phyloP scores from a whole-genome alignment of 2,888 invertebrate species.

The Drosophila ustulata region DNA sequence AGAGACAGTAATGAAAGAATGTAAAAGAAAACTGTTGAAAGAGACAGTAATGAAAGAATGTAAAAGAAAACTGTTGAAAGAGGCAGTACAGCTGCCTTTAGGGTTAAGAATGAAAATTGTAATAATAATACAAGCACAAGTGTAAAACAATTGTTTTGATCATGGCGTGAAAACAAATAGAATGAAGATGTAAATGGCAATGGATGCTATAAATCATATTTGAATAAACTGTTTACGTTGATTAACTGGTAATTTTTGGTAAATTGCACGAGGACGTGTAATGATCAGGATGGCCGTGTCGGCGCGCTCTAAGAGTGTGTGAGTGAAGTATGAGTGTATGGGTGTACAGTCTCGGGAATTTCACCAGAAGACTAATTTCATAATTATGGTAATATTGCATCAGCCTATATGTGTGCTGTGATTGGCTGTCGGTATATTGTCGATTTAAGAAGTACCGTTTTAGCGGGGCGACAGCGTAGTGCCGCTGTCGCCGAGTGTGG shows the following conservation, averaged over 20 bases:
- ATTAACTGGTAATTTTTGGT: slow-evolving; percentile 4
- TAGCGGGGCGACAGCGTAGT: too few relatives aligned
- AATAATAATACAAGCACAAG: slow-evolving; percentile 3
- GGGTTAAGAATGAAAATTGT: neutral
- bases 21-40: neutral
- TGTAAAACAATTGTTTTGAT: slow-evolving; percentile 1
- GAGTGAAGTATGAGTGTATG: too few relatives aligned
- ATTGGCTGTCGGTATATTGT: too few relatives aligned
- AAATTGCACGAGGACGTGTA: slow-evolving; percentile 14
- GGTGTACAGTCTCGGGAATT: too few relatives aligned
- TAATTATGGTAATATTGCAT: too few relatives aligned
- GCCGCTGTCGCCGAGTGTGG: too few relatives aligned
- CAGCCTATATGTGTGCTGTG: too few relatives aligned
- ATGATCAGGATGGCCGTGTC: slow-evolving; percentile 6
- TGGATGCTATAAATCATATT: neutral
- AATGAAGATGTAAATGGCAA: slow-evolving; percentile 1
- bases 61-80: too few relatives aligned
- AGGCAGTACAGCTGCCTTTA: neutral
- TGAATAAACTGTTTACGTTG: slow-evolving; percentile 1
- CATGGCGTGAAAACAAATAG: slow-evolving; percentile 3
- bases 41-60: too few relatives aligned
- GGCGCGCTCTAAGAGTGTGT: too few relatives aligned
- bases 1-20: neutral
- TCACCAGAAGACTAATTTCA: too few relatives aligned
- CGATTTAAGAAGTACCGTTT: too few relatives aligned